Percentiles rank a stretch among this genome's conserved stretches.
Conservation (phyloP, 2,113 vertebrate genomes). For the Rissa tridactyla region DNA sequence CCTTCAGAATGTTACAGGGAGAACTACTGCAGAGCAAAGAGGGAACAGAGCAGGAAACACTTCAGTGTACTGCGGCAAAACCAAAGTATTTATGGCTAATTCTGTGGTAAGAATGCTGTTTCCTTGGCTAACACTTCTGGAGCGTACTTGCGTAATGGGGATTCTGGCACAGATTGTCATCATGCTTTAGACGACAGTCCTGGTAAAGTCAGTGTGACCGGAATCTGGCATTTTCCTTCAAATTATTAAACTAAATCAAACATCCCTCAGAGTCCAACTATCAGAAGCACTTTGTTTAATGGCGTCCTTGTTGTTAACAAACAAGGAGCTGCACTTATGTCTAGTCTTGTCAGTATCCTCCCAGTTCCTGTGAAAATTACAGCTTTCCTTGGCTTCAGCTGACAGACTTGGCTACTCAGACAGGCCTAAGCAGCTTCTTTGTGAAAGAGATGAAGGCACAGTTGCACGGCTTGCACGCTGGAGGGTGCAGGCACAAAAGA, state of each 20-base stretch:
- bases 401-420: background rate
- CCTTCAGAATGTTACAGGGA: constrained; percentile 11
- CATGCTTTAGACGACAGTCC: background rate
- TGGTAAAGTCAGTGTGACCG: background rate
- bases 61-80: constrained; percentile 84
- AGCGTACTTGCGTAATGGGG: background rate
- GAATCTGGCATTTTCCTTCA: background rate
- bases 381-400: background rate
- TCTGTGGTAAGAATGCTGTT: constrained; percentile 73
- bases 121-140: background rate
- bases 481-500: background rate
- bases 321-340: background rate
- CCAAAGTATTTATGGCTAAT: constrained; percentile 91
- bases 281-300: background rate
- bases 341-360: fast-evolving
- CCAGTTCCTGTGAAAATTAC: background rate
- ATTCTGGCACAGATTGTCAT: background rate
- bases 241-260: background rate
- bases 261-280: background rate
- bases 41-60: constrained; percentile 8
- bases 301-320: background rate
- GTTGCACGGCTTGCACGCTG: background rate
- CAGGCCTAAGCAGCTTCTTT: background rate
- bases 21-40: background rate
- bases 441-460: background rate